These are phyloP conservation scores for Heterocephalus glaber DNA, from an alignment of 2,113 vertebrate genomes.

Conservation along the genomic window DNA sequence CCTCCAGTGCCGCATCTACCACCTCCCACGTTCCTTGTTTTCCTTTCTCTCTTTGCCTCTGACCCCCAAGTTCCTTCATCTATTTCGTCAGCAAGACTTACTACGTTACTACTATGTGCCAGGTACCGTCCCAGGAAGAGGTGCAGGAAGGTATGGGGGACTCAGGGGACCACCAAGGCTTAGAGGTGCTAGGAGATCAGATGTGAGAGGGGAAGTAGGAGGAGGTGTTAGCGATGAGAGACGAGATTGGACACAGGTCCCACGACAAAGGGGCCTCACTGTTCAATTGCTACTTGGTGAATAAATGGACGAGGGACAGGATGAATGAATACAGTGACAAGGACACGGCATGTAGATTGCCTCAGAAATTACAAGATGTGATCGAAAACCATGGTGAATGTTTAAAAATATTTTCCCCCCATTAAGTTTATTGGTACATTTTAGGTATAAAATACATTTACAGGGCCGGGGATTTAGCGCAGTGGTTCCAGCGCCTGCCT, in stretches of 20 bases:
- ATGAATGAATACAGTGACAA: neutral
- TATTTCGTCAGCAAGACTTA: neutral
- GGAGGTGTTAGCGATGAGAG: neutral
- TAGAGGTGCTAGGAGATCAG: neutral
- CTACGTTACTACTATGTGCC: neutral
- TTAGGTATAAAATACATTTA: no score
- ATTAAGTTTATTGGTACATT: no score
- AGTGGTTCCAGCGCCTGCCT: no score
- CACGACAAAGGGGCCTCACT: rapidly evolving
- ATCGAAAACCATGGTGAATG: neutral
- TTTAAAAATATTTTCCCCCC: no score
- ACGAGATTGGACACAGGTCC: neutral
- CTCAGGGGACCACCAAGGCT: neutral
- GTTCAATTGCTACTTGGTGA: neutral
- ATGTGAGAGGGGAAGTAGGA: neutral
- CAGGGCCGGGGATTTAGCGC: no score
- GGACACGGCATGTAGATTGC: neutral
- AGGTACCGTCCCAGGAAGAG: neutral
- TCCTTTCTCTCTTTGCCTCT: neutral
- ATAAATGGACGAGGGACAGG: neutral
- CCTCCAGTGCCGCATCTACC: neutral
- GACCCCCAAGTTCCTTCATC: neutral
- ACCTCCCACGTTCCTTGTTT: neutral
- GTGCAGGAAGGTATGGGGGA: rapidly evolving
- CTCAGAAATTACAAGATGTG: neutral